Evolutionary conservation across 2,888 invertebrate genomes (phyloP), one percentile per base, ranked within the genome.

Genomic region (Ormia ochracea): DNA sequence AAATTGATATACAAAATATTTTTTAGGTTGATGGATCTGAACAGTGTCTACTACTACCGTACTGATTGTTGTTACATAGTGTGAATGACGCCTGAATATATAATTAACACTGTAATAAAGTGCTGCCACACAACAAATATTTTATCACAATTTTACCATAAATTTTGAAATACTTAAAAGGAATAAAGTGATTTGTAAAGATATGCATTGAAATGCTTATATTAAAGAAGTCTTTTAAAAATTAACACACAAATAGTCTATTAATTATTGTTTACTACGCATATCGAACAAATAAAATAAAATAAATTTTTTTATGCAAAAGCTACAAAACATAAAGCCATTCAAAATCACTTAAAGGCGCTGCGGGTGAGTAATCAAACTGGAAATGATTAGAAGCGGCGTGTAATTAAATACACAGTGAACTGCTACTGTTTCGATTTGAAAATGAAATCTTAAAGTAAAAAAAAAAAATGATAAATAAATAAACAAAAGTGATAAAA

Each of bases 281-380:
- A 14, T 21, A 7, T 12, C 12, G 1, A 54, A 19, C 12, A 33
- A 33, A 19, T 9, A 58, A 14, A 23, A 14, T 9, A 14, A 23
- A 33, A 56, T n/a, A 36, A 12, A 38, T 1, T 14, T 58, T 14
- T 23, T 9, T 36, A n/a, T 10, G 14, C 23, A n/a, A 19, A 14
- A 26, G 17, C n/a, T 19, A 19, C 4, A 19, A 28, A 45, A 43
- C 17, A 28, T 7, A 43, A 33, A 52, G 28, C 28, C 38, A 50
- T 59, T 70, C 21, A 41, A 70, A 70, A 59, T 36, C 58, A 58
- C 59, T 70, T 50, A 50, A 59, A 14, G 9, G 14, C 12, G 28
- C 10, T 33, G 23, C 45, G 23, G 43, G 17, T 43, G 50, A 36
- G 31, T 61, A 43, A 52, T 61, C 28, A 50, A 10, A 48, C 9